Evolutionary conservation across 1,140 invertebrate genomes (phyloP), one percentile per base, ranked within the genome.

Genomic region (Macrobrachium nipponense): DNA sequence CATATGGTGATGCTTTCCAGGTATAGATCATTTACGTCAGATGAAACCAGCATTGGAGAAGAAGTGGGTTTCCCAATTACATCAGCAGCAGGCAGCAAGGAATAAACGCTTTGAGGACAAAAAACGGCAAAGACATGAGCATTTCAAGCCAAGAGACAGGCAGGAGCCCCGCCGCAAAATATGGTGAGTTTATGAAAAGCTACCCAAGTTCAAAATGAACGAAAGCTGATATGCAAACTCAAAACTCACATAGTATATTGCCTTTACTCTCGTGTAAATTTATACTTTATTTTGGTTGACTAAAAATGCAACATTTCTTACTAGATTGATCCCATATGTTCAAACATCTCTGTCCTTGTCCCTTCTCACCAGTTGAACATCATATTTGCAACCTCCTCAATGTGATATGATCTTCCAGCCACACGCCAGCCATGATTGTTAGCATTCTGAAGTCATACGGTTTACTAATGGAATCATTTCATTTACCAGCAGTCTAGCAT

Each of bases 1-100:
- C n/a, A n/a, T n/a, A n/a, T 59, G 18, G 18, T 64, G 20, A 23
- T 20, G 36, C 36, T 62, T 36, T 60, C 18, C 61, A 87, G 86
- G 79, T 60, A 44, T 87, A n/a, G 86, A 87, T n/a, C 73, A 87
- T 20, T 43, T 87, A n/a, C 44, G 75, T n/a, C 79, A 82, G 20
- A 23, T 87, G 61, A 61, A 68, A 64, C 86, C 86, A 20, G 62
- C 44, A 27, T 20, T 87, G 36, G 86, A 87, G 60, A 59, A 77
- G 59, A 72, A 23, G 14, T 82, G 80, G 86, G 8, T 75, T 8
- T 70, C 70, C 12, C 43, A 87, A n/a, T 58, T 76, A 44, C 79
- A 60, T 12, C 70, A 82, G 51, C 23, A 27, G 8, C 61, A 87
- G 20, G 86, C 79, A 36, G 80, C 64, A 14, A 72, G 86, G 4